A percentile compares a stretch with the other conserved stretches of the same genome.
Evolutionary conservation across 2,797 vertebrate genomes (phyloP).

Genomic region (Margarornis squamiger): DNA sequence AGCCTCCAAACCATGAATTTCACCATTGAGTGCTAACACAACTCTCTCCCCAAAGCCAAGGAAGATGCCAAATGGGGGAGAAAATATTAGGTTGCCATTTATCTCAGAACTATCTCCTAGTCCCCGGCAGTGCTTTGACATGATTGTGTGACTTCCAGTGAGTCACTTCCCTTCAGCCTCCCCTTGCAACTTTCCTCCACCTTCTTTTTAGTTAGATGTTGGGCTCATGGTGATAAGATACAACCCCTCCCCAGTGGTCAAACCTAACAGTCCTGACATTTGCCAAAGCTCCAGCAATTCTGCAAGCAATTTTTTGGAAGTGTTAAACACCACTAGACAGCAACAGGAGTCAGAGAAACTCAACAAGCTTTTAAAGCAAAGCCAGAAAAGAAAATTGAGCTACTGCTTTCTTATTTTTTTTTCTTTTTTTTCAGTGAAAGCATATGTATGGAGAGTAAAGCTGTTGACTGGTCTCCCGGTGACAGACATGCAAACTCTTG

Average conservation of each 20-base stretch:
- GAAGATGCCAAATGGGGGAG: neutral
- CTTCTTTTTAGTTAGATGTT: neutral
- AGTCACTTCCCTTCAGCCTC: slow-evolving; percentile 10
- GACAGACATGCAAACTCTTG: neutral
- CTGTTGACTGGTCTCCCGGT: neutral
- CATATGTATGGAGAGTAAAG: neutral
- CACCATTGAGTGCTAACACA: neutral
- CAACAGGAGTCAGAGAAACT: neutral
- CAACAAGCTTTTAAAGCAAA: slow-evolving; percentile 17
- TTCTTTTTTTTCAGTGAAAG: neutral
- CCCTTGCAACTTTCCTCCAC: neutral
- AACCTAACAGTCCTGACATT: neutral
- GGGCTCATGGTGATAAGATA: neutral
- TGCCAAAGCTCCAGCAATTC: neutral
- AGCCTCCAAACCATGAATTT: slow-evolving; percentile 32
- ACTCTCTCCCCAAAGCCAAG: slow-evolving; percentile 8
- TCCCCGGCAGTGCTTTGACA: slow-evolving; percentile 18
- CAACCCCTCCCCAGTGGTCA: neutral
- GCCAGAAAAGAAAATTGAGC: neutral
- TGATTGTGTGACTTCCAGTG: neutral
- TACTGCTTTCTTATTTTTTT: neutral
- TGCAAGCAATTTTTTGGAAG: neutral
- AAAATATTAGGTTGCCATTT: slow-evolving; percentile 41
- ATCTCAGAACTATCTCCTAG: slow-evolving; percentile 27
- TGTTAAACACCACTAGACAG: slow-evolving; percentile 20